Base-by-base conservation (phyloP, 2,888 invertebrate genomes). In the Dicranocentrus wangi region DNA sequence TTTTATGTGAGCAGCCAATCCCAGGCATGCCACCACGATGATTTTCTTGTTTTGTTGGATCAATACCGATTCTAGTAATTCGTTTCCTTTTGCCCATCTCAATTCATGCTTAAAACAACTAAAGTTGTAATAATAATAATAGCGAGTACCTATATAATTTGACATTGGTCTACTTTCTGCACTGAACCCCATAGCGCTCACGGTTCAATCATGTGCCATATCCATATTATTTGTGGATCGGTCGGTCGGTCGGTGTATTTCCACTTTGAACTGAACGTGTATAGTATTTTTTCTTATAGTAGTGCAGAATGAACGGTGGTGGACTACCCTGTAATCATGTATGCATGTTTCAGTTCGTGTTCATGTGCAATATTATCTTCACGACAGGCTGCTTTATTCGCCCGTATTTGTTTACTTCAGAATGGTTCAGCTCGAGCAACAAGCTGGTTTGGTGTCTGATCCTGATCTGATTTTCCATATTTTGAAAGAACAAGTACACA, bases 91-190 rank as follows among this genome's bases (percentile, higher is more conserved):
- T 55, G 60, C 25, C 25, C 32, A 63, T 19, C 15, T 63, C 42
- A 39, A 15, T 5, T 42, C 63, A 42, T 13, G 43, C 42, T 42
- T 63, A 63, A 63, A 63, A 63, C 63, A 63, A 39, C 23, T 42
- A 32, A 47, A 21, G 13, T 42, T 42, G 23, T 47, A n/a, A 19
- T 25, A 27, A 21, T 42, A 23, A 42, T 19, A n/a, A 2, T 47
- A 47, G 19, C 17, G 23, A 1, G 19, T 39, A 23, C 63, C 63
- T 63, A 32, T 47, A 53, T 32, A 51, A 58, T 68, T 53, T 70
- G 77, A 77, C 77, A 77, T 77, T 70, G 77, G 70, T 77, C 77
- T 77, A 77, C 77, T 77, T 77, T 75, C 63, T 53, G 39, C 15
- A 5, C 21, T 51, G 53, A 77, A 60, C 63, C 69, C 69, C 77